A percentile compares a stretch with the other conserved stretches of the same genome.
Evolutionary conservation across 2,113 vertebrate species (phyloP).

Genomic region (Crotalus helleri): DNA sequence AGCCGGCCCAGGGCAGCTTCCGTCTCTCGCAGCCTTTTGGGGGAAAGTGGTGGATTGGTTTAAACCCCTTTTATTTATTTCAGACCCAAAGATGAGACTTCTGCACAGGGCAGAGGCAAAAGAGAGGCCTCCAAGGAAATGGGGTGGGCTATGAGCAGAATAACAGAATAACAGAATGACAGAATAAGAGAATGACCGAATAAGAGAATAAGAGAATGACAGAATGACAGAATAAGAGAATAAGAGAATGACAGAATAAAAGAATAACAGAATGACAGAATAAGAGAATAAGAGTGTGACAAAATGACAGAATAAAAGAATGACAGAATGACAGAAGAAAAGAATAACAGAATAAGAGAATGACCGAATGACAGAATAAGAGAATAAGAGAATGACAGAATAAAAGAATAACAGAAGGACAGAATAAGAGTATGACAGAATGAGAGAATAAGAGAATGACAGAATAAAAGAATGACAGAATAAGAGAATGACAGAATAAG

Average conservation of each 20-base stretch:
- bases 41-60: neutral
- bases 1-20: neutral
- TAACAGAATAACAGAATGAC: neutral
- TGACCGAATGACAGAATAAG: too few relatives aligned
- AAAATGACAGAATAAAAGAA: neutral
- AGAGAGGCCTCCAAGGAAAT: neutral
- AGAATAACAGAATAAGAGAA: neutral
- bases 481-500: neutral
- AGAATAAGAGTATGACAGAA: neutral
- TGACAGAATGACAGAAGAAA: neutral
- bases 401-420: neutral
- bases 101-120: neutral
- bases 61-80: neutral
- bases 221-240: neutral
- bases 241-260: neutral
- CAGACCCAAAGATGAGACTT: neutral
- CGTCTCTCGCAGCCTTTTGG: too few relatives aligned
- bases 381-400: neutral
- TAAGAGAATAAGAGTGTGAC: neutral
- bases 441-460: neutral
- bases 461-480: neutral
- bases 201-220: neutral
- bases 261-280: neutral
- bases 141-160: neutral
- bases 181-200: neutral